Evolutionary conservation across 1,140 invertebrate species (phyloP).

Genomic region (Platyscapa corneri): DNA sequence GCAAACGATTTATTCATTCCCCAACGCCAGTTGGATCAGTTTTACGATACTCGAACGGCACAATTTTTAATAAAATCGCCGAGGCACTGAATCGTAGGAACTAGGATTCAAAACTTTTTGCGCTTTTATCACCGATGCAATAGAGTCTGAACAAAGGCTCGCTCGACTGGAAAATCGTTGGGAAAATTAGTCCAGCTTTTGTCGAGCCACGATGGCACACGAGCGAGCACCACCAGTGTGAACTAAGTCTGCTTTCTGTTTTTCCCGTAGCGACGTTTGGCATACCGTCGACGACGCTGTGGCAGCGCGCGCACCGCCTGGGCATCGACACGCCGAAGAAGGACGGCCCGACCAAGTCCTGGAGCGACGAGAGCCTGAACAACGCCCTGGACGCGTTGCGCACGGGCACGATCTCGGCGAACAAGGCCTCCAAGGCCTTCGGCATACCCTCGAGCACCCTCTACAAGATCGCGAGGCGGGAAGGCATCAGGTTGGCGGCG

Average conservation of each 20-base stretch:
- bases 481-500: constrained; percentile 89
- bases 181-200: too few relatives aligned
- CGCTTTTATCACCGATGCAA: too few relatives aligned
- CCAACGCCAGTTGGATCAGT: too few relatives aligned
- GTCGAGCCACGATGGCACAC: too few relatives aligned
- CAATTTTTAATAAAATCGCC: too few relatives aligned
- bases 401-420: constrained; percentile 89
- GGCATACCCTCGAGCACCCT: constrained; percentile 91
- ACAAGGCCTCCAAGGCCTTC: constrained; percentile 93
- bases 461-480: constrained; percentile 91
- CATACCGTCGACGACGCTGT: constrained; percentile 91
- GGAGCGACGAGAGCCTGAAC: constrained; percentile 89
- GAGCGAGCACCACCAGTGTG: too few relatives aligned
- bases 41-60: too few relatives aligned
- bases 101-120: too few relatives aligned
- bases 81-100: too few relatives aligned
- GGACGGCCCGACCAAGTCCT: constrained; percentile 88
- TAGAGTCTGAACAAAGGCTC: too few relatives aligned
- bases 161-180: too few relatives aligned
- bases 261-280: constrained; percentile 84
- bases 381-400: constrained; percentile 86
- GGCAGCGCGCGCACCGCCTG: constrained; percentile 89
- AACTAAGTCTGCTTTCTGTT: constrained; percentile 53
- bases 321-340: constrained; percentile 93
- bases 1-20: too few relatives aligned